Conservation (phyloP, 2,797 vertebrate species). For the Aphelocoma californica region DNA sequence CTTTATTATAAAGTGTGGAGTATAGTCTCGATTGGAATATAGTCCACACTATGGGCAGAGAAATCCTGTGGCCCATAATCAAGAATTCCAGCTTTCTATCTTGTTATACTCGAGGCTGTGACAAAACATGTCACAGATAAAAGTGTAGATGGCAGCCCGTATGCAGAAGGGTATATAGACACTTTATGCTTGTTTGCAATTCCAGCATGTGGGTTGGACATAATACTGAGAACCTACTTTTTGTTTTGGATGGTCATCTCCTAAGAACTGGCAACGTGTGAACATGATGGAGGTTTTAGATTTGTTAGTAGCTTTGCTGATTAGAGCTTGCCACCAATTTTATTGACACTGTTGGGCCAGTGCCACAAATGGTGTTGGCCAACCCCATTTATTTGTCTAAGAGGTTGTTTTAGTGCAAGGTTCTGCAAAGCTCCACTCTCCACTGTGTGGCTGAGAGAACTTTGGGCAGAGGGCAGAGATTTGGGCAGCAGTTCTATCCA, state of each 20-base stretch:
- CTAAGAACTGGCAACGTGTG: neutral
- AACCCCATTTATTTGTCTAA: neutral
- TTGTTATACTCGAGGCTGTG: neutral
- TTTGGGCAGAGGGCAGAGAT: constrained; percentile 9
- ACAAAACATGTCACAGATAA: neutral
- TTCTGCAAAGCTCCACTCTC: constrained; percentile 9
- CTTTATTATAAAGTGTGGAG: neutral
- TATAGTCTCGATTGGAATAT: neutral
- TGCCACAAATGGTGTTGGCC: neutral
- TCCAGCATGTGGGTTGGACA: neutral
- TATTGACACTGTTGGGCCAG: neutral
- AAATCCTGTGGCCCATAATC: neutral
- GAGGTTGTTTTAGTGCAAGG: constrained; percentile 22
- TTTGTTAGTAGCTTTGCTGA: neutral
- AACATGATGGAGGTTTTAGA: neutral
- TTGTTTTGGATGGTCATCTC: neutral
- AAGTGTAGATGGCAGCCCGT: neutral
- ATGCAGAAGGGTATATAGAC: neutral
- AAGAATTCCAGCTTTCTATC: neutral
- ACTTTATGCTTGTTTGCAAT: neutral
- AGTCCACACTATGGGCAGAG: neutral
- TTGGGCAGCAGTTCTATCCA: neutral
- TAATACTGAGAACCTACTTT: neutral
- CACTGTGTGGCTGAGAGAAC: neutral
- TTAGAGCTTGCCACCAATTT: neutral